Conservation (phyloP, 2,797 vertebrate genomes). For the Peromyscus melanophrys region DNA sequence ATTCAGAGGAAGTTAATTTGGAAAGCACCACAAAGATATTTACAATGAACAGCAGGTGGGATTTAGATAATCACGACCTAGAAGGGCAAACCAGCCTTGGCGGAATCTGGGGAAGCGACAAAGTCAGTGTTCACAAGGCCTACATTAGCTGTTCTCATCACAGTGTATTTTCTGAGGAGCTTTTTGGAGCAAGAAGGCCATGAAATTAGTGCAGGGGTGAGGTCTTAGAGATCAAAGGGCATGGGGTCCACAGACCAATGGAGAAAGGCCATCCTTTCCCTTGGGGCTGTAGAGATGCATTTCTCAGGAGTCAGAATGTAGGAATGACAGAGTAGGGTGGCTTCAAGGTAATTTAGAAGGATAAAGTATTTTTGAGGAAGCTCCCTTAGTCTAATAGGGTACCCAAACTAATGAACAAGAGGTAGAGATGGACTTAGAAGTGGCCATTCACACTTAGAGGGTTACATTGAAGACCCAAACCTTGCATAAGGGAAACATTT, state of each 20-base stretch:
- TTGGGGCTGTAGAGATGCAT: not conserved
- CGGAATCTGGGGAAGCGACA: no score
- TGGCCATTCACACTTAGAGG: not conserved
- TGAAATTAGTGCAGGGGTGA: not conserved
- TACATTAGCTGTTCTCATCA: no score
- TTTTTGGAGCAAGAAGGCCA: not conserved
- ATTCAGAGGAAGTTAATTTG: no score
- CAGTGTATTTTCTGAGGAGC: no score
- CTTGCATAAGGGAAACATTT: not conserved
- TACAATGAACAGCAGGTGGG: no score
- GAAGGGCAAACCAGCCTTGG: no score
- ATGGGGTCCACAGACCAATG: not conserved
- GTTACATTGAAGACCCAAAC: not conserved
- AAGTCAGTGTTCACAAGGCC: no score
- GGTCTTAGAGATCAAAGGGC: not conserved
- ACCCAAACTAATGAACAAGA: not conserved
- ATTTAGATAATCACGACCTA: no score
- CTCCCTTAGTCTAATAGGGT: not conserved
- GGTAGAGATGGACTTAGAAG: not conserved
- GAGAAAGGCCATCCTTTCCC: not conserved
- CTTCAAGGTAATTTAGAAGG: conserved; percentile 7
- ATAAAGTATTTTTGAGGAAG: not conserved
- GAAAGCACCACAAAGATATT: no score
- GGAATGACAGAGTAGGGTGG: not conserved
- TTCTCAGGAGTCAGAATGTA: conserved; percentile 26